Percentiles rank a stretch among this genome's conserved stretches.
Evolutionary conservation across 2,888 invertebrate genomes (phyloP).

Genomic region (Galerucella pusilla): DNA sequence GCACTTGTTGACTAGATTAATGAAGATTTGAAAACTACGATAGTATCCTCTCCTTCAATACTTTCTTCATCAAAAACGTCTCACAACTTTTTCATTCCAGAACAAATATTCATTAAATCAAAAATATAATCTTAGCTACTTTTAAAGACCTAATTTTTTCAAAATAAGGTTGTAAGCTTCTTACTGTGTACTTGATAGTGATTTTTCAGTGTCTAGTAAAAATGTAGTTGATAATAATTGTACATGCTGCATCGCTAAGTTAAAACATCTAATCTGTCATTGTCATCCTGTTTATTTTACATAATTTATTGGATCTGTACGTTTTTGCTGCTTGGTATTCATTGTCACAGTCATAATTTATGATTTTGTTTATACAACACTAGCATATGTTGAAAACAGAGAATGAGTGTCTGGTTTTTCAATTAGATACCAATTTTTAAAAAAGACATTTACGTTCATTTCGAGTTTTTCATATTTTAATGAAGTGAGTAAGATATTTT

Average conservation of each 20-base stretch:
- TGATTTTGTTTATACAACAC: conserved; percentile 27
- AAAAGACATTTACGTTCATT: conserved; percentile 6
- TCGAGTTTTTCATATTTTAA: neutral
- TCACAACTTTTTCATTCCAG: too few species aligned
- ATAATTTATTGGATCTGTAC: neutral
- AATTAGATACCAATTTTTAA: conserved; percentile 21
- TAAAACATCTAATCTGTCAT: neutral
- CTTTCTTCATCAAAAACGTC: too few species aligned
- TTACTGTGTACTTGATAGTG: too few species aligned
- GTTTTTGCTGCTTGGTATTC: conserved; percentile 14
- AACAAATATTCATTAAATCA: too few species aligned
- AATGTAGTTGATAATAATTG: neutral
- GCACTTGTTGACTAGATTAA: too few species aligned
- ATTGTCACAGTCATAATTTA: conserved; percentile 12
- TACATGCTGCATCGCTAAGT: neutral
- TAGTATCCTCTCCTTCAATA: too few species aligned
- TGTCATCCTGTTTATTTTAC: conserved; percentile 3
- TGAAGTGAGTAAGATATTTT: conserved; percentile 1
- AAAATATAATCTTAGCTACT: too few species aligned
- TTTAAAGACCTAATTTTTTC: too few species aligned
- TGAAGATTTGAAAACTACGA: too few species aligned
- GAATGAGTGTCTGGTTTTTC: conserved; percentile 23
- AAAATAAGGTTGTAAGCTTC: too few species aligned
- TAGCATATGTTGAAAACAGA: conserved; percentile 23
- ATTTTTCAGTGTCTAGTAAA: neutral